Evolutionary conservation across 2,113 vertebrate species (phyloP).

Genomic region (Dasyurus viverrinus): DNA sequence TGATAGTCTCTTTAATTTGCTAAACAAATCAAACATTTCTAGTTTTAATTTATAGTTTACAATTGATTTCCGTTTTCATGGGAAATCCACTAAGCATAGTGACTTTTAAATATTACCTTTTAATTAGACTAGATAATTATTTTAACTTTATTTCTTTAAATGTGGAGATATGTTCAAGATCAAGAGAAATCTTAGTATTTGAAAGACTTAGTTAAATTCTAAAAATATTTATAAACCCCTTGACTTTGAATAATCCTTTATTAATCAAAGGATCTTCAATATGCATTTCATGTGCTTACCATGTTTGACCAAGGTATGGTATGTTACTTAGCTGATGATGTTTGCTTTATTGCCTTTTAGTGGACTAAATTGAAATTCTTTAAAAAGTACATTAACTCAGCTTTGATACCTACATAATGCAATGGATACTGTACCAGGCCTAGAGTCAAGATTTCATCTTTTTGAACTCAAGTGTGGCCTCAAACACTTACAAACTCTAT

Average conservation of each 20-base stretch:
- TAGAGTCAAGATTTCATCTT: too few relatives aligned
- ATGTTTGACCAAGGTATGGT: neutral
- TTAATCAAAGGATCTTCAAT: neutral
- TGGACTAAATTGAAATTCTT: neutral
- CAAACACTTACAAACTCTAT: too few relatives aligned
- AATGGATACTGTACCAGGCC: neutral
- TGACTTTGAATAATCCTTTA: conserved; percentile 13
- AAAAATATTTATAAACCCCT: neutral
- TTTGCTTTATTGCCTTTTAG: neutral
- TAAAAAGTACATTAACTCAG: neutral
- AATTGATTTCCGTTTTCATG: conserved; percentile 41
- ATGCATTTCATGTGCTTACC: neutral
- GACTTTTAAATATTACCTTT: neutral
- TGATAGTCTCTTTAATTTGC: neutral
- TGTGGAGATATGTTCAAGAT: neutral
- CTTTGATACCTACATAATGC: neutral
- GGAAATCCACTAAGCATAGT: conserved; percentile 10
- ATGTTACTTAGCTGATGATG: neutral
- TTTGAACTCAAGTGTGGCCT: too few relatives aligned
- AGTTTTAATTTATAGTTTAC: neutral
- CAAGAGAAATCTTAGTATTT: conserved; percentile 16
- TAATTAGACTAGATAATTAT: conserved; percentile 7
- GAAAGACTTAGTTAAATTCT: neutral
- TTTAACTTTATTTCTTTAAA: conserved; percentile 15
- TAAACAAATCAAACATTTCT: neutral